Conservation (phyloP, 2,797 vertebrate genomes). For the Siniperca scherzeri region DNA sequence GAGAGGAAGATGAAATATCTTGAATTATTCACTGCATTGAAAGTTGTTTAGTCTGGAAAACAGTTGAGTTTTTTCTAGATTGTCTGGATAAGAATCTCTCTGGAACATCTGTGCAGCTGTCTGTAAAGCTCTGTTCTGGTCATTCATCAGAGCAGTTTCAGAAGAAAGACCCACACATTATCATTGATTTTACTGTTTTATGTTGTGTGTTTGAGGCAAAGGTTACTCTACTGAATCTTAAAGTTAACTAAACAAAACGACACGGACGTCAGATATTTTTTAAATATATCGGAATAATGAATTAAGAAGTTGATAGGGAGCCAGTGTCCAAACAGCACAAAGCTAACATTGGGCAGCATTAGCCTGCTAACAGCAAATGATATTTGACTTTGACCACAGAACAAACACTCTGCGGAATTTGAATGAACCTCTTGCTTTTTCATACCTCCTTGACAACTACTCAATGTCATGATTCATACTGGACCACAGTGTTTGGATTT, state of each 20-base stretch:
- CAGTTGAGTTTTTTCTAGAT: not conserved
- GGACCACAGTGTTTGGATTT: slow-evolving; percentile 29
- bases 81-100: slow-evolving; percentile 16
- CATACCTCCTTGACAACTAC: slow-evolving; percentile 46
- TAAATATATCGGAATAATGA: slow-evolving; percentile 3
- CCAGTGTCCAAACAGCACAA: slow-evolving; percentile 31
- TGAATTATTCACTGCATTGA: not conserved
- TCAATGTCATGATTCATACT: slow-evolving; percentile 44
- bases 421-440: slow-evolving; percentile 53
- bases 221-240: not conserved
- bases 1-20: not conserved
- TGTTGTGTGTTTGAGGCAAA: not conserved
- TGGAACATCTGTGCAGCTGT: slow-evolving; percentile 1
- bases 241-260: not conserved
- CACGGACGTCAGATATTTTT: not conserved
- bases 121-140: not conserved
- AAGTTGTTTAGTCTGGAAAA: not conserved
- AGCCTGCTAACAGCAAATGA: slow-evolving; percentile 51
- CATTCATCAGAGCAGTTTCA: not conserved
- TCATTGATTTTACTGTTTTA: not conserved
- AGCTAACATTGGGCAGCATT: slow-evolving; percentile 44
- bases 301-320: slow-evolving; percentile 25
- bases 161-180: not conserved
- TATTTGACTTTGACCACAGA: slow-evolving; percentile 71
- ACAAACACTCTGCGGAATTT: slow-evolving; percentile 68